Conservation (phyloP, 1,140 invertebrate species). For the Neodiprion pinetum region DNA sequence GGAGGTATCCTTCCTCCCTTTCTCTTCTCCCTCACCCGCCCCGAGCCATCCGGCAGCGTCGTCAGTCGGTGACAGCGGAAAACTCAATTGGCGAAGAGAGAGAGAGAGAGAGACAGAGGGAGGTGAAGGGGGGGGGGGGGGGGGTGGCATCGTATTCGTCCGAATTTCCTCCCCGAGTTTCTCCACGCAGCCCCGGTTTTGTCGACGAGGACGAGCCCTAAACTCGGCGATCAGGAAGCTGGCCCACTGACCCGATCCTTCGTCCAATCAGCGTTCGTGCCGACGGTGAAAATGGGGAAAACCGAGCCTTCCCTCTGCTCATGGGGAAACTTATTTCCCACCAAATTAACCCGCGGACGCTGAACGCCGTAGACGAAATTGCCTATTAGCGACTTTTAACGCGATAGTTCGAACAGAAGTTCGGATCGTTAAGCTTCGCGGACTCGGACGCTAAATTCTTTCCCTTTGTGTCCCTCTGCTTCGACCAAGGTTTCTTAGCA, state of each 20-base stretch:
- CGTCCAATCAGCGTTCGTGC: slow-evolving; percentile 23
- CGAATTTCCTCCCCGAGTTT: background rate
- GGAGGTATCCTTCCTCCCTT: slow-evolving; percentile 4
- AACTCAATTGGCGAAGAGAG: slow-evolving; percentile 20
- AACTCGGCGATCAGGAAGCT: background rate
- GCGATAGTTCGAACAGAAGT: slow-evolving; percentile 19
- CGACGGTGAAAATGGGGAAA: background rate
- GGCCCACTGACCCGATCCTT: slow-evolving; percentile 30
- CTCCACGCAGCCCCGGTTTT: background rate
- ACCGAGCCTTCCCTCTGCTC: no score
- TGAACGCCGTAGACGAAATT: background rate
- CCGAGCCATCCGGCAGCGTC: background rate
- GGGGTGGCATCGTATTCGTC: background rate
- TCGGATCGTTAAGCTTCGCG: slow-evolving; percentile 17
- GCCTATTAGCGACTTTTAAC: slow-evolving; percentile 25
- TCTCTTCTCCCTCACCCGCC: background rate
- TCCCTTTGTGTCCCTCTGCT: background rate
- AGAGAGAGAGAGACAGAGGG: slow-evolving; percentile 13
- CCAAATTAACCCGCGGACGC: background rate
- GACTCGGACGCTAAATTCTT: background rate
- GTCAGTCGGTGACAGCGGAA: slow-evolving; percentile 13
- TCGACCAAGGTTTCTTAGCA: no score
- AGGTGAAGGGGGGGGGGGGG: background rate
- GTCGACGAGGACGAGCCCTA: no score
- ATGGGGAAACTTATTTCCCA: no score